A percentile compares a stretch with the other conserved stretches of the same genome.
Conservation (phyloP, 53 echinoderm and acorn worm genomes). For the Holothuria leucospilota region DNA sequence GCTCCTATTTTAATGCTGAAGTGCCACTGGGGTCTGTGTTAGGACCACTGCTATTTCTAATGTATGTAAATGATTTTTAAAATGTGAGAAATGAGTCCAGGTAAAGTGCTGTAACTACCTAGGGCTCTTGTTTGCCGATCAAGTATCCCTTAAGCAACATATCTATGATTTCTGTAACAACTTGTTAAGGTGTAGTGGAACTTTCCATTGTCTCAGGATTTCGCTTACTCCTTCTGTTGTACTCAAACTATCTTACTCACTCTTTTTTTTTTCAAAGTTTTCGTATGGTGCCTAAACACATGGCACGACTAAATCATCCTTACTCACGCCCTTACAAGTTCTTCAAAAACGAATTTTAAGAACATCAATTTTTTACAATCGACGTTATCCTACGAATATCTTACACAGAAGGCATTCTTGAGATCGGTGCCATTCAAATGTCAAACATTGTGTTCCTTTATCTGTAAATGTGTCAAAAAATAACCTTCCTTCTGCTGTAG, state of each 20-base stretch:
- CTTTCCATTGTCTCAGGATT: background rate
- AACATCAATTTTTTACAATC: too few species aligned
- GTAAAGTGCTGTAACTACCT: too few species aligned
- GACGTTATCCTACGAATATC: too few species aligned
- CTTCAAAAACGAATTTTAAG: background rate
- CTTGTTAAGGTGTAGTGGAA: background rate
- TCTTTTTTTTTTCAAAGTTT: background rate
- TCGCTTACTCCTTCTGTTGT: background rate
- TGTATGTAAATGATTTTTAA: background rate
- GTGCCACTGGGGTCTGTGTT: background rate
- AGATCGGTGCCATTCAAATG: too few species aligned
- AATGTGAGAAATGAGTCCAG: too few species aligned
- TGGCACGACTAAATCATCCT: background rate
- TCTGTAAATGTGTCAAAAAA: too few species aligned
- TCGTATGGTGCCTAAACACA: background rate
- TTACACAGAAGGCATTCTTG: too few species aligned
- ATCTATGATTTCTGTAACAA: background rate
- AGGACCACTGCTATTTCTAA: background rate
- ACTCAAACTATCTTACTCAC: background rate
- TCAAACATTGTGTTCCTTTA: too few species aligned
- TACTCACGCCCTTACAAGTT: background rate
- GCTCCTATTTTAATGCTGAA: background rate
- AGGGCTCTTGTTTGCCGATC: too few species aligned
- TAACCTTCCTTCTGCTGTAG: too few species aligned
- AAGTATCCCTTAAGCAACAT: background rate